phyloP scores from a whole-genome alignment of 2,888 invertebrate genomes.

The Physocephala rufipes region DNA sequence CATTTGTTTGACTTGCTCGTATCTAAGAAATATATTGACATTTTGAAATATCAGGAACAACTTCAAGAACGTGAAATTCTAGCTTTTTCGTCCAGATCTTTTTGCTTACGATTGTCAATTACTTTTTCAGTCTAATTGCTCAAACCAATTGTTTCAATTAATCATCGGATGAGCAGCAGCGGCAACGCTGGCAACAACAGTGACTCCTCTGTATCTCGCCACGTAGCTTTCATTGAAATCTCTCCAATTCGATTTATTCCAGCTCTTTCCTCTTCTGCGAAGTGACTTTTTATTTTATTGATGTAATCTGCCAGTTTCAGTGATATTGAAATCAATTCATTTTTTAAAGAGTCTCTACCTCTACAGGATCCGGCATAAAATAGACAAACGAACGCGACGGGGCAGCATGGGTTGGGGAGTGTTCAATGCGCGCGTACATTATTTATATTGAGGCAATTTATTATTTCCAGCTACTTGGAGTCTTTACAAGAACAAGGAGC shows the following conservation, averaged over 20 bases:
- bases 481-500: conserved; percentile 1
- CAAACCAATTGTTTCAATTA: conserved; percentile 24
- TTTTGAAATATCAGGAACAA: neutral
- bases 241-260: no score
- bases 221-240: no score
- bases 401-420: conserved; percentile 30
- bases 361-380: neutral
- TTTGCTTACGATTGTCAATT: conserved; percentile 7
- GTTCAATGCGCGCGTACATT: conserved; percentile 37
- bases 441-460: conserved; percentile 33
- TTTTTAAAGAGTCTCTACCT: conserved; percentile 22
- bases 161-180: conserved; percentile 7
- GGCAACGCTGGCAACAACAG: neutral
- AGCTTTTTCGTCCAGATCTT: neutral
- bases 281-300: conserved; percentile 34
- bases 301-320: conserved; percentile 23
- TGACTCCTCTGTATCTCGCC: neutral
- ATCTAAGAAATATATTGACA: neutral
- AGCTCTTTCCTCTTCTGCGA: neutral
- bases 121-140: conserved; percentile 22
- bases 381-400: no score
- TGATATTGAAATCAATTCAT: conserved; percentile 35
- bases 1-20: neutral
- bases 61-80: no score
- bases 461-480: conserved; percentile 26